A percentile compares a stretch with the other conserved stretches of the same genome.
phyloP scores from a whole-genome alignment of 2,888 invertebrate genomes.

The Lepidocyrtoides sp. region DNA sequence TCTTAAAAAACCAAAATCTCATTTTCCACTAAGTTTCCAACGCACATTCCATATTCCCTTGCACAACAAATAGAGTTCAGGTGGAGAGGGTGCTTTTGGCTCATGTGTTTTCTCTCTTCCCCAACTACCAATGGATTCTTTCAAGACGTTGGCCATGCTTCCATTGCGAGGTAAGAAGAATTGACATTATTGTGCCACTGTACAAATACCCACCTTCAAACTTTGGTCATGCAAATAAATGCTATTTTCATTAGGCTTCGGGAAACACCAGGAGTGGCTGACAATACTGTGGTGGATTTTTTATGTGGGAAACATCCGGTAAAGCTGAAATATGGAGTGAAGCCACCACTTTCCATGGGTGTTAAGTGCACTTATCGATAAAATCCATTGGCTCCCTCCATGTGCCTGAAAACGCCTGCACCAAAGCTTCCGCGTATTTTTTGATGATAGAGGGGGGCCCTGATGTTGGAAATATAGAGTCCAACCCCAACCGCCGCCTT shows the following conservation, averaged over 20 bases:
- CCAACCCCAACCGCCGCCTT: neutral
- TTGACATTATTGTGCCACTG: too few relatives aligned
- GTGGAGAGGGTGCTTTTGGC: conserved; percentile 59
- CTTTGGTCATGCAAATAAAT: too few relatives aligned
- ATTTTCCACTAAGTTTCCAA: conserved; percentile 67
- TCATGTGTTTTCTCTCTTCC: conserved; percentile 56
- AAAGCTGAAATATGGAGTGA: neutral
- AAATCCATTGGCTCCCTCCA: conserved; percentile 20
- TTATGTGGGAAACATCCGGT: neutral
- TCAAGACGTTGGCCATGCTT: conserved; percentile 3
- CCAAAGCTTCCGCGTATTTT: conserved; percentile 36
- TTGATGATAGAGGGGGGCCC: conserved; percentile 15
- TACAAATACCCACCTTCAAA: too few relatives aligned
- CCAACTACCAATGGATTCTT: conserved; percentile 25
- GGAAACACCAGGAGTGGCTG: conserved; percentile 16
- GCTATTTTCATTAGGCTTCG: neutral
- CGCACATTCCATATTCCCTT: conserved; percentile 78
- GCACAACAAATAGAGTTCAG: conserved; percentile 68
- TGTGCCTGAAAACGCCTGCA: conserved; percentile 72
- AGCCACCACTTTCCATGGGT: neutral
- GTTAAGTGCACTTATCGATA: conserved; percentile 56
- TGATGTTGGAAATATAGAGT: neutral
- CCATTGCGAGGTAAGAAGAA: conserved; percentile 29
- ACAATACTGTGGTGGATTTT: neutral
- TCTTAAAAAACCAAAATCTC: conserved; percentile 35